phyloP scores from a whole-genome alignment of 2,797 vertebrate genomes.

The Nyctibius grandis region DNA sequence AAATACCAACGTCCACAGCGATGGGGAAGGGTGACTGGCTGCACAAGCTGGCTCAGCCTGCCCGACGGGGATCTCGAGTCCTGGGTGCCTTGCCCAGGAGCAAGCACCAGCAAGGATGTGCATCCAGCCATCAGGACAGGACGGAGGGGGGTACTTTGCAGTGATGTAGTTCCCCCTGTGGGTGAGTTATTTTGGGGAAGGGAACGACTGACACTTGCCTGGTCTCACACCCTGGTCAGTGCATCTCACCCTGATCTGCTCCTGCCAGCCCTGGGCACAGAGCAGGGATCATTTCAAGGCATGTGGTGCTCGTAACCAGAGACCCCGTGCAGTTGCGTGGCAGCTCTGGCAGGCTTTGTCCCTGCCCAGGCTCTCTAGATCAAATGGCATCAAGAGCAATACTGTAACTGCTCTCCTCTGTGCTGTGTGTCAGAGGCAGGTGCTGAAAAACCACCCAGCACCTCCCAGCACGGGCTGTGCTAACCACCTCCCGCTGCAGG shows the following conservation, averaged over 20 bases:
- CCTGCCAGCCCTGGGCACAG: neutral
- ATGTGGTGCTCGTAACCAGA: neutral
- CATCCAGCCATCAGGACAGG: neutral
- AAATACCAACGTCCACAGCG: rapidly evolving
- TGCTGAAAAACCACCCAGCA: neutral
- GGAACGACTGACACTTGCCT: neutral
- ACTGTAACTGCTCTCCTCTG: neutral
- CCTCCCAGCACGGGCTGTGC: neutral
- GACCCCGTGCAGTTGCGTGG: rapidly evolving
- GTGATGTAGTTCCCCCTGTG: neutral
- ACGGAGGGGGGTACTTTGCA: neutral
- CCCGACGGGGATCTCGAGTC: neutral
- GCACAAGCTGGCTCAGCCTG: neutral
- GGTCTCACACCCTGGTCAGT: neutral
- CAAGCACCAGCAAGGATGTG: neutral
- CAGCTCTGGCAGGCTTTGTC: neutral
- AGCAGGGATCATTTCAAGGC: neutral
- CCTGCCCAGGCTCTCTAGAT: neutral
- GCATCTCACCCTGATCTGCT: neutral
- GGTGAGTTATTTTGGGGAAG: neutral
- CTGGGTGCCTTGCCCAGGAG: neutral
- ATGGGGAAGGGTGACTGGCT: neutral
- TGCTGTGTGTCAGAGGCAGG: neutral
- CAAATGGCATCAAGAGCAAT: neutral
- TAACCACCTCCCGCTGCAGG: neutral